Conservation (phyloP, 2,797 vertebrate genomes). For the Spatula clypeata region DNA sequence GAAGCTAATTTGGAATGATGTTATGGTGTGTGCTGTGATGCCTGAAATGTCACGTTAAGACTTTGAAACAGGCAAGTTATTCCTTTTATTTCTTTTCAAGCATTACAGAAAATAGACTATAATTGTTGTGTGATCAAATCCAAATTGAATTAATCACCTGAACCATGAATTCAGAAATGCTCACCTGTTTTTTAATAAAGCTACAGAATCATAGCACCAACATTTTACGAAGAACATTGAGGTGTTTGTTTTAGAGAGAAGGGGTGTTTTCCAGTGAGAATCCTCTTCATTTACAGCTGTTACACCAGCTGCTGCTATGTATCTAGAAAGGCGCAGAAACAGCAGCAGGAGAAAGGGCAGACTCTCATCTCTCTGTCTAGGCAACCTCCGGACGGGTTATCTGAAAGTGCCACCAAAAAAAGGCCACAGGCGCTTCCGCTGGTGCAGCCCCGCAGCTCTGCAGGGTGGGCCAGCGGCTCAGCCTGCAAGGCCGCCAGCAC, state of each 20-base stretch:
- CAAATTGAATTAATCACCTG: not conserved
- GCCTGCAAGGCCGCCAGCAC: not conserved
- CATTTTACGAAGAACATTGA: not conserved
- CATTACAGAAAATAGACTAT: not conserved
- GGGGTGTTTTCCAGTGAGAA: not conserved
- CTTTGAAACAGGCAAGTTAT: not conserved
- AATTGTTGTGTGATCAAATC: not conserved
- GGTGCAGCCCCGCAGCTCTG: not conserved
- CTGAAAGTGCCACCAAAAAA: not conserved
- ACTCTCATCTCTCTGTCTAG: not conserved
- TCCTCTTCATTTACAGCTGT: not conserved
- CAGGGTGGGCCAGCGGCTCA: fast-evolving
- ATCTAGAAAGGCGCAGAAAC: not conserved
- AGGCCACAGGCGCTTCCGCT: fast-evolving
- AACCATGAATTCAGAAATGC: not conserved
- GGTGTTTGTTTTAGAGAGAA: not conserved
- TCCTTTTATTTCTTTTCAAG: conserved; percentile 3
- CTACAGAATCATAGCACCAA: not conserved
- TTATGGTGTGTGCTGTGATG: not conserved
- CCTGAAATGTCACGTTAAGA: not conserved
- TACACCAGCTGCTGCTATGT: not conserved
- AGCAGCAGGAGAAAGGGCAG: not conserved
- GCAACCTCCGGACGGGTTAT: not conserved
- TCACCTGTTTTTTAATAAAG: not conserved
- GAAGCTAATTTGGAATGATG: not conserved